These are phyloP conservation scores for Anser brachyrhynchus DNA, from an alignment of 2,113 vertebrate genomes.

Conservation along the genomic window DNA sequence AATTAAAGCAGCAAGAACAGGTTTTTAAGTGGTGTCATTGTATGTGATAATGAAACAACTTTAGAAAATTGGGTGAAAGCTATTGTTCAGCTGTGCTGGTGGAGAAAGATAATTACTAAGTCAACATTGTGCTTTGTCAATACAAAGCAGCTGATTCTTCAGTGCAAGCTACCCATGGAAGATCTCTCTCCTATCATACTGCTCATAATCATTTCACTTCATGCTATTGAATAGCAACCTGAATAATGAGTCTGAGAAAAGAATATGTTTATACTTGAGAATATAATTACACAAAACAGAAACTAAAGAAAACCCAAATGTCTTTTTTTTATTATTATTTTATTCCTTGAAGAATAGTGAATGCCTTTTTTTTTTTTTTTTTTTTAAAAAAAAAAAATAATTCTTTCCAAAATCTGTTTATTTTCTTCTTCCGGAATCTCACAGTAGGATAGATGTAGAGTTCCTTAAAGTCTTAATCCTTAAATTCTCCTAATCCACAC, in stretches of 20 bases:
- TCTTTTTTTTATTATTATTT: neutral
- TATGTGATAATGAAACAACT: conserved; percentile 42
- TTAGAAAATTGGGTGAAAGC: conserved; percentile 51
- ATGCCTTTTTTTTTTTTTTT: neutral
- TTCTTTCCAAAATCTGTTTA: neutral
- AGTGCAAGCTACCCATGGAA: neutral
- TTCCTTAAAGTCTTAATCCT: neutral
- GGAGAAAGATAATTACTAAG: conserved; percentile 36
- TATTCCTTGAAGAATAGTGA: too few relatives aligned
- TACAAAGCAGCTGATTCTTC: neutral
- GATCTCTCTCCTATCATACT: neutral
- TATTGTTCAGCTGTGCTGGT: conserved; percentile 17
- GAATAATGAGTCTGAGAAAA: neutral
- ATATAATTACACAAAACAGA: neutral
- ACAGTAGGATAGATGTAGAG: neutral
- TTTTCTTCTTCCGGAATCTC: neutral
- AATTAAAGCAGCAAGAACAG: conserved; percentile 54
- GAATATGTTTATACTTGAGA: neutral
- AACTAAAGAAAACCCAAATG: neutral
- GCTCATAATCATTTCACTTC: neutral
- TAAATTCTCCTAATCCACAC: neutral
- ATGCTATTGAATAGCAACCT: neutral
- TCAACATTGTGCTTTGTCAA: conserved; percentile 3
- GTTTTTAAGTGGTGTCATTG: conserved; percentile 53
- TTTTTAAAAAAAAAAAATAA: too few relatives aligned